Evolutionary conservation across 2,888 invertebrate genomes (phyloP), one percentile per base, ranked within the genome.

Genomic region (Drosophila nr. perissopoda): DNA sequence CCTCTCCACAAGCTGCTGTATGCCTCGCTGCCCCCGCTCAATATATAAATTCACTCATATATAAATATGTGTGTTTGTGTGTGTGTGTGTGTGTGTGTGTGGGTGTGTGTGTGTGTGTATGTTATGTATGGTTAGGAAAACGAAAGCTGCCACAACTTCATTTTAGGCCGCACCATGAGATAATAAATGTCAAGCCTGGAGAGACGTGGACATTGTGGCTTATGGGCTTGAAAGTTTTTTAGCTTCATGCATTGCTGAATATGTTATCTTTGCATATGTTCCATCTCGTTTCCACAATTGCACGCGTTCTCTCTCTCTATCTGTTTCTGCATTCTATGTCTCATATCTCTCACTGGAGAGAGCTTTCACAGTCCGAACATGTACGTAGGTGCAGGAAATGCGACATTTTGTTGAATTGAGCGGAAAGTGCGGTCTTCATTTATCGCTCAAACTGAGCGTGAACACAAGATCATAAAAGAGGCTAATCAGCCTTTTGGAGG

Each of bases 201-300:
- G 88, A 90, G 87, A 88, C 89, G 87, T 90, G 87, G 89, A 75
- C 88, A 86, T 77, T 90, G 90, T 80, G 87, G 87, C 89, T 83
- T 86, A 88, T 83, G 84, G 76, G 87, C 81, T 79, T 88, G 81
- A 68, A 83, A 83, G 73, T 86, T 88, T 88, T 74, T 68, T 81
- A 86, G 75, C 81, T 84, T 76, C 70, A 72, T 87, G 82, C 82
- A 87, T 83, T 87, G 77, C 86, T 82, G 85, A 73, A 88, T 79
- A 79, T 70, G 67, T 87, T 81, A 79, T 82, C 84, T 77, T 66
- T 60, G 74, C 89, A 87, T 81, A 86, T 83, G 78, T 49, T 42
- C 34, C 52, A 27, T 54, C 79, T 54, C 54, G 27, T 49, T 64
- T 31, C n/a, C 40, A 11, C 27, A 42, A 38, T 33, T 21, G 18